These are phyloP conservation scores for Drosophila multiciliata DNA, from an alignment of 2,888 invertebrate genomes.

Conservation along the genomic window DNA sequence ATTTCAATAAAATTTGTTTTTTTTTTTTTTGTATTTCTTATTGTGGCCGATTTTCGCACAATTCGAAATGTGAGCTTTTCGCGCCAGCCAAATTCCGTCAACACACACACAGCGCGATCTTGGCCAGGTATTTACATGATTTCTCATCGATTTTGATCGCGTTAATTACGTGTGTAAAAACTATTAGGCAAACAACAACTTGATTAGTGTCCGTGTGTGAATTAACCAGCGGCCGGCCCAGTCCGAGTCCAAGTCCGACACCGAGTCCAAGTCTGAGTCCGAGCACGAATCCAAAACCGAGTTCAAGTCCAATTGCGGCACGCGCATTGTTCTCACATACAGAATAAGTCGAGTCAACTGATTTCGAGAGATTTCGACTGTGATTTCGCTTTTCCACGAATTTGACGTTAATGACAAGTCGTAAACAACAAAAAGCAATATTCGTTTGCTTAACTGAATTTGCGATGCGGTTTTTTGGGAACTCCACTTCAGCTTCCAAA, in stretches of 20 bases:
- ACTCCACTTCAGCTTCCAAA: slow-evolving; percentile 13
- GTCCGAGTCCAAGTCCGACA: slow-evolving; percentile 12
- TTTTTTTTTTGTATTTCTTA: slow-evolving; percentile 12
- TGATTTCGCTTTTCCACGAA: slow-evolving; percentile 47
- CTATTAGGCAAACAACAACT: slow-evolving; percentile 76
- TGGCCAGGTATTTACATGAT: neutral
- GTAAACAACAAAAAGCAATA: slow-evolving; percentile 65
- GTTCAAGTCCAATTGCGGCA: slow-evolving; percentile 52
- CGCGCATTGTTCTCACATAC: slow-evolving; percentile 54
- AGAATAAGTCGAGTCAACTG: slow-evolving; percentile 24
- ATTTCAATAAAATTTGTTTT: slow-evolving; percentile 42
- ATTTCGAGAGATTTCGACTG: slow-evolving; percentile 25
- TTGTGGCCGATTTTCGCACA: slow-evolving; percentile 41
- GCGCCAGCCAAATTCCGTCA: slow-evolving; percentile 10
- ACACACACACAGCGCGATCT: slow-evolving; percentile 8
- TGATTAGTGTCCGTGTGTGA: slow-evolving; percentile 68
- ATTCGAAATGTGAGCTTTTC: slow-evolving; percentile 16
- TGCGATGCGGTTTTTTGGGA: slow-evolving; percentile 23
- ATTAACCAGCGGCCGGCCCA: slow-evolving; percentile 43
- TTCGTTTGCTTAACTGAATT: slow-evolving; percentile 58
- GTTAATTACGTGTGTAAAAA: slow-evolving; percentile 72
- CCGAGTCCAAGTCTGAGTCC: neutral
- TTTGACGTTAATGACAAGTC: slow-evolving; percentile 56
- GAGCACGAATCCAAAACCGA: slow-evolving; percentile 5
- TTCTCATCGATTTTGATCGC: slow-evolving; percentile 27